A percentile compares a stretch with the other conserved stretches of the same genome.
Conservation (phyloP, 2,888 invertebrate genomes). For the Nomada lathburiana region DNA sequence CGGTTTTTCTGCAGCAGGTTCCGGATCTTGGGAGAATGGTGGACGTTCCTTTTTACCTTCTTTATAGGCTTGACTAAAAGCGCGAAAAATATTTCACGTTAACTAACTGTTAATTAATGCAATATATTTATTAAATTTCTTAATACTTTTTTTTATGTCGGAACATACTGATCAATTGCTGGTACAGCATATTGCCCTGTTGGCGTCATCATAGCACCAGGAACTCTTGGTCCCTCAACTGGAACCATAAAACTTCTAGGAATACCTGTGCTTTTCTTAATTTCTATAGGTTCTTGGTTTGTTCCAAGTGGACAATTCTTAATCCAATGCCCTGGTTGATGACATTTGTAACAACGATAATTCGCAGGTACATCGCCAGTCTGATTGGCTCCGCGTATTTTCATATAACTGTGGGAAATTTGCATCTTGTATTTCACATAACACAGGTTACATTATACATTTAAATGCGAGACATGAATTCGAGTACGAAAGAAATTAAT, state of each 20-base stretch:
- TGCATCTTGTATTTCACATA: not conserved
- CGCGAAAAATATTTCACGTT: not conserved
- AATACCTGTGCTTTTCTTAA: conserved; percentile 98
- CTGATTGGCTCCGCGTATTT: conserved; percentile 94
- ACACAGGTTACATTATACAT: not conserved
- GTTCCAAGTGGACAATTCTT: conserved; percentile 95
- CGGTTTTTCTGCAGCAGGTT: conserved; percentile 86
- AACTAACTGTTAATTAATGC: not conserved
- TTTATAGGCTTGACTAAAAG: conserved; percentile 90
- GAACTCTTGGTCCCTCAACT: conserved; percentile 94
- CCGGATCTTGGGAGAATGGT: conserved; percentile 87
- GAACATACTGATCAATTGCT: conserved; percentile 92
- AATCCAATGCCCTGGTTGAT: conserved; percentile 98
- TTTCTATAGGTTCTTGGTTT: conserved; percentile 89
- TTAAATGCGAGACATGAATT: not conserved
- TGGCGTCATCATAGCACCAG: conserved; percentile 96
- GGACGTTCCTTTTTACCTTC: conserved; percentile 90
- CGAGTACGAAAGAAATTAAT: not conserved
- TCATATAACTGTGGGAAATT: conserved; percentile 89
- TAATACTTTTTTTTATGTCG: conserved; percentile 4
- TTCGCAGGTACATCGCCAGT: conserved; percentile 95
- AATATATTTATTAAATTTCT: conserved; percentile 20
- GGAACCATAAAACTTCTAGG: conserved; percentile 98
- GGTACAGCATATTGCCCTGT: conserved; percentile 95
- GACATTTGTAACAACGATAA: conserved; percentile 97